Conservation (phyloP, 2,797 vertebrate species). For the Gallinago solitaria region DNA sequence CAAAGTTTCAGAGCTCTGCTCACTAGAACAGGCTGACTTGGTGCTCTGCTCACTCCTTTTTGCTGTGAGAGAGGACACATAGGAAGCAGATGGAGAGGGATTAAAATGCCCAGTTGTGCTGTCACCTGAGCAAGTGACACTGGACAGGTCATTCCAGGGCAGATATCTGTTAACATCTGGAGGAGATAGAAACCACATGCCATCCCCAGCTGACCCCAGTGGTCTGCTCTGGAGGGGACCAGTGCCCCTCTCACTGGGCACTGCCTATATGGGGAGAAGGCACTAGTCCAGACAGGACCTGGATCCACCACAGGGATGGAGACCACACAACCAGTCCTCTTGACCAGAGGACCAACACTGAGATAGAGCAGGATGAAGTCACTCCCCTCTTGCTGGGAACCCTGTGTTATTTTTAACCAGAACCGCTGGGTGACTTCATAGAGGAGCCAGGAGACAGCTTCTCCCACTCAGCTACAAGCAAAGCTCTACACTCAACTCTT, state of each 20-base stretch:
- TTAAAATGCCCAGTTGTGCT: background rate
- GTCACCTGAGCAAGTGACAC: background rate
- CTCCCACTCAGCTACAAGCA: background rate
- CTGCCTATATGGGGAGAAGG: background rate
- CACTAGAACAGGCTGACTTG: background rate
- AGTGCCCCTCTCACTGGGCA: background rate
- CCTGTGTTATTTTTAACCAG: background rate
- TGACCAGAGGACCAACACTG: rapidly evolving
- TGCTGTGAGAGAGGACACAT: background rate
- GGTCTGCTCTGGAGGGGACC: rapidly evolving
- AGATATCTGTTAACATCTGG: rapidly evolving
- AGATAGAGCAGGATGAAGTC: background rate
- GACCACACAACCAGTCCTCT: rapidly evolving
- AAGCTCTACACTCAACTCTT: background rate
- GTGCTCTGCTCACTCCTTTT: background rate
- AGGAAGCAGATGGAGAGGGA: background rate
- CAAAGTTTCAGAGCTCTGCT: background rate
- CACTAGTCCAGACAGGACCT: background rate
- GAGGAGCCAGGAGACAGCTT: background rate
- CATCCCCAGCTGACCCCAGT: background rate
- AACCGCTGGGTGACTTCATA: rapidly evolving
- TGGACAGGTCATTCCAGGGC: rapidly evolving
- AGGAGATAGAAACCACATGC: background rate
- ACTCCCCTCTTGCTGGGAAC: background rate
- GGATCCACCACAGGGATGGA: rapidly evolving